Base-by-base conservation (phyloP, 1,140 invertebrate genomes). In the Colletes gigas region DNA sequence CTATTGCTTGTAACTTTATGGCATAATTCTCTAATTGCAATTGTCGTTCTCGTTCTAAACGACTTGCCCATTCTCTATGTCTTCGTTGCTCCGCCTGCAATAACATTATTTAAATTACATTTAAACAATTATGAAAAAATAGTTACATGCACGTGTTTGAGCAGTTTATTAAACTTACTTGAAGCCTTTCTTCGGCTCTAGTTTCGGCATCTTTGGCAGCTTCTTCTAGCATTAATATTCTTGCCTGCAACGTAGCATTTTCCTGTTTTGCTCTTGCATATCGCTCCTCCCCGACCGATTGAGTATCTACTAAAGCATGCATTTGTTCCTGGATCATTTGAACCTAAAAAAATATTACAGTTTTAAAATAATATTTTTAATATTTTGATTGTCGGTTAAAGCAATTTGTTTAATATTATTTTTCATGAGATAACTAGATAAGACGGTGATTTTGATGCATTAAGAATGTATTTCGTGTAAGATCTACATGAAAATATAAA, bases 151-250 rank as follows among this genome's bases (percentile, higher is more conserved):
- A 12, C 10, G 12, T 12, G 3, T 50, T 50, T 12, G 10, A 50
- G 5, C 12, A 41, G 15, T 15, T 55, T 12, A 50, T 17, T 7
- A 65, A 59, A 74, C 41, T 72, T 78, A 92, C 92, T 82, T 93
- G 95, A 70, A 98, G 93, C 82, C 96, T 95, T 88, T 98, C 97
- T 83, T 98, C 97, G 74, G 96, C 96, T 83, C 97, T 95, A 72
- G 97, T 93, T 92, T 99, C 98, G 59, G 97, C 95, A 93, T 99
- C 98, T 88, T 98, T 95, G 17, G 98, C 94, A 89, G 98, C 97
- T 92, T 99, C 98, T 90, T 99, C 98, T 75, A 99, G 94, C 95
- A 98, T 97, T 88, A 98, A 96, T 84, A 98, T 96, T 88, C 98
- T 95, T 4, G 97, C 97, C 89, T 97, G 97, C 17, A 98, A 94